Conservation (phyloP, 2,113 vertebrate genomes). For the Anguilla japonica region DNA sequence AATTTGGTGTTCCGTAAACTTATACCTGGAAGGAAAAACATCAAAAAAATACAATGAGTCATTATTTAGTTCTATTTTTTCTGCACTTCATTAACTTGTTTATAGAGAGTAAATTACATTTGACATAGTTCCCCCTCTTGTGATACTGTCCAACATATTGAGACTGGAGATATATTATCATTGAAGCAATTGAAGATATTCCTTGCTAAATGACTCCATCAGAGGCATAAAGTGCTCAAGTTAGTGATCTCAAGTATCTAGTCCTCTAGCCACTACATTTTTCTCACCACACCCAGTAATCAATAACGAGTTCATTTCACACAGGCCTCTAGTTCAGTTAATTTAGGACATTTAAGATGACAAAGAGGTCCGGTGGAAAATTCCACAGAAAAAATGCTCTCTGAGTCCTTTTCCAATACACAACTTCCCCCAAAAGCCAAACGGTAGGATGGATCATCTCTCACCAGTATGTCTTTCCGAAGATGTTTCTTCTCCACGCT, state of each 20-base stretch:
- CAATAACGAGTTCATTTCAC: not conserved
- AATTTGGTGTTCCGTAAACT: constrained; percentile 85
- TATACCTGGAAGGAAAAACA: constrained; percentile 68
- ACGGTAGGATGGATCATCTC: not conserved
- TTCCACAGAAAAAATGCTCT: not conserved
- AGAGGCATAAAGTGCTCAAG: too few species aligned
- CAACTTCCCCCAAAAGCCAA: not conserved
- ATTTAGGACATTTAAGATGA: too few species aligned
- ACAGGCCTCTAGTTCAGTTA: not conserved
- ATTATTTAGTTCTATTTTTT: not conserved
- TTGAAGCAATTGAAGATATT: too few species aligned
- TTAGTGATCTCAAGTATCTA: not conserved
- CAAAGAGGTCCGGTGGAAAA: not conserved
- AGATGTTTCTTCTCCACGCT: constrained; percentile 82
- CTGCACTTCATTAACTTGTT: not conserved
- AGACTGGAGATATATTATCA: too few species aligned
- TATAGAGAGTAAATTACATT: too few species aligned
- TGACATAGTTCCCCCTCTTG: too few species aligned
- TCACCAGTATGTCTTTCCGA: constrained; percentile 86
- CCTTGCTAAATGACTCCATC: too few species aligned
- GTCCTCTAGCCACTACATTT: not conserved
- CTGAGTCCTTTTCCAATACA: too few species aligned
- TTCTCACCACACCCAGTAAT: not conserved
- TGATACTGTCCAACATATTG: too few species aligned
- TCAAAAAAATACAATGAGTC: not conserved